Evolutionary conservation across 2,888 invertebrate species (phyloP), one percentile per base, ranked within the genome.

Genomic region (Athripsodes cinereus): DNA sequence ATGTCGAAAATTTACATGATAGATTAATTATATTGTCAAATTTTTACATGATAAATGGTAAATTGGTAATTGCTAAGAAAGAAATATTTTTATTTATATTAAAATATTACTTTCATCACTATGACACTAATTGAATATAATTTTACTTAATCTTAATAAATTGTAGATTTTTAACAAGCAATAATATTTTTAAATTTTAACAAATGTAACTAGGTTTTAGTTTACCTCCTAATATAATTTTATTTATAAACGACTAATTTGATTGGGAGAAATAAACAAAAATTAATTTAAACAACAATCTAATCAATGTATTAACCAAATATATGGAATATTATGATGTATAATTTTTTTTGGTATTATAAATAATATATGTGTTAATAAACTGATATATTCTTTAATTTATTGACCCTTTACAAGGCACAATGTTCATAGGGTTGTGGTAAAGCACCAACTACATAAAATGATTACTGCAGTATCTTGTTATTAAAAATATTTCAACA

Each of bases 271-370:
- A 53, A 31, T 57, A 40, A 40, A 8, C 5, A n/a, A n/a, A 13
- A n/a, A 40, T n/a, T 40, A 16, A 40, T 40, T 40, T 21, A 57
- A 61, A 61, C 58, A 61, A 55, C 26, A 58, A 52, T 62, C 62
- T 62, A 62, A 62, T 62, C 62, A 62, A 55, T 58, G 58, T 57
- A 53, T 60, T 52, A 63, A 59, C 63, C 59, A 63, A 63, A 63
- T 59, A 63, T 60, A 51, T 53, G 57, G 57, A 62, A 49, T 60
- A 57, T 60, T 18, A 35, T 60, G 34, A 57, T 48, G 58, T 53
- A 57, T 59, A 47, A 57, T 57, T 54, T 56, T 52, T 53, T 52
- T 55, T 52, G 18, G 50, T 52, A 59, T n/a, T n/a, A 54, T 53
- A 57, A 47, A 55, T 52, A 53, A 53, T 52, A 48, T 40, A 53